A percentile compares a stretch with the other conserved stretches of the same genome.
Evolutionary conservation across 2,797 vertebrate genomes (phyloP).

Genomic region (Myioborus miniatus): DNA sequence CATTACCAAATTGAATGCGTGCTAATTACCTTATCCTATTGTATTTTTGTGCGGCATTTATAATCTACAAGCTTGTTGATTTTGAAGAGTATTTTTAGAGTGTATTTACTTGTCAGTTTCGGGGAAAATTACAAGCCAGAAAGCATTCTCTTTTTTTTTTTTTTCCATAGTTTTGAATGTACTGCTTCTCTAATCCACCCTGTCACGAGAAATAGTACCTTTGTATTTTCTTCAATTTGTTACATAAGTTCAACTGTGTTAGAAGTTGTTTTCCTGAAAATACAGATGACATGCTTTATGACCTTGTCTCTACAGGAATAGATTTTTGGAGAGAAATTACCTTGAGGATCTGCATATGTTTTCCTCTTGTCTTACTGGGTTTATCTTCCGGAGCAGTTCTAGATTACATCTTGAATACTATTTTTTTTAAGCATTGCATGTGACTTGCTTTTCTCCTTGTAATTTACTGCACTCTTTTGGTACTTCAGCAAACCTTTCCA

Average conservation of each 20-base stretch:
- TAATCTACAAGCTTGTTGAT: not conserved
- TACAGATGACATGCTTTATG: accelerated
- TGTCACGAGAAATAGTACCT: not conserved
- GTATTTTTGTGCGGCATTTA: not conserved
- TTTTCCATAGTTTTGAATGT: not conserved
- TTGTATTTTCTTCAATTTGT: not conserved
- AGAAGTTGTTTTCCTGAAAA: not conserved
- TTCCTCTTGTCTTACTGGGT: not conserved
- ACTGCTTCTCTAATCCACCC: not conserved
- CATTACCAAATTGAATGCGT: not conserved
- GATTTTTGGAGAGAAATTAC: not conserved
- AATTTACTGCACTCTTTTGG: not conserved
- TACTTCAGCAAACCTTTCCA: not conserved
- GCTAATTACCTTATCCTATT: not conserved
- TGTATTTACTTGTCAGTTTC: not conserved
- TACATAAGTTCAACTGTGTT: not conserved
- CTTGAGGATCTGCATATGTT: not conserved
- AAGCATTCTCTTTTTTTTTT: not conserved
- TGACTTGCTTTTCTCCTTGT: not conserved
- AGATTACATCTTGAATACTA: not conserved
- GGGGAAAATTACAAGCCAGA: not conserved
- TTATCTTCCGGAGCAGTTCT: not conserved
- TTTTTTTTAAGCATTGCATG: not conserved
- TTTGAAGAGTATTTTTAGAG: not conserved
- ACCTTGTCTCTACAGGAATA: not conserved